These are phyloP conservation scores for Chrosomus eos DNA, from an alignment of 2,797 vertebrate genomes.

Conservation along the genomic window DNA sequence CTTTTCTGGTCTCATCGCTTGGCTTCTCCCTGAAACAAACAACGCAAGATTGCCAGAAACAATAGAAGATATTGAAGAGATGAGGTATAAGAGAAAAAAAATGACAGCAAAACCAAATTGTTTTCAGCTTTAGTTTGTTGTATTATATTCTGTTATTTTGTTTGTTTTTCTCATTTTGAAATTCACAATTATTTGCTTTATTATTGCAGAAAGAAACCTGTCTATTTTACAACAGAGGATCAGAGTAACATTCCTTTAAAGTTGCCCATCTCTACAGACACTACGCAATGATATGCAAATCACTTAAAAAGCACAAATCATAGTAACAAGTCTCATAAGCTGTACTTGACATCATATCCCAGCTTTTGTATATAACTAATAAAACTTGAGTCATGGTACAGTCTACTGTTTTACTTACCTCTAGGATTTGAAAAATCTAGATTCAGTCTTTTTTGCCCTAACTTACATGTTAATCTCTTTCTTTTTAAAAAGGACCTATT, in stretches of 20 bases:
- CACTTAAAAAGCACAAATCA: neutral
- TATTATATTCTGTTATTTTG: neutral
- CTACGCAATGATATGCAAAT: neutral
- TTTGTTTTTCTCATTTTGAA: neutral
- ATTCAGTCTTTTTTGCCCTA: neutral
- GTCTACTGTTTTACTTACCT: neutral
- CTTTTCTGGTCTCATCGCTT: conserved; percentile 71
- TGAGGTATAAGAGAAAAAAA: conserved; percentile 65
- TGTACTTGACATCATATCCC: neutral
- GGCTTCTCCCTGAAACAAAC: conserved; percentile 84
- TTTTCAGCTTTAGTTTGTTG: neutral
- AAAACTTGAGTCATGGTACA: neutral
- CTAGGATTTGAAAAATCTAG: neutral
- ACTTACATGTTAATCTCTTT: neutral
- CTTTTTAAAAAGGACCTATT: neutral
- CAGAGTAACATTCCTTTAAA: conserved; percentile 41
- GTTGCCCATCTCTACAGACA: conserved; percentile 13
- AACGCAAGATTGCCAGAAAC: conserved; percentile 79
- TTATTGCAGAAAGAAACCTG: conserved; percentile 49
- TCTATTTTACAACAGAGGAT: conserved; percentile 16
- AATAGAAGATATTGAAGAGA: conserved; percentile 83
- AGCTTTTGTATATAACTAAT: neutral
- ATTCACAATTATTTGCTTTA: neutral
- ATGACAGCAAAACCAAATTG: neutral
- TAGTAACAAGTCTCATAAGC: neutral